Conservation (phyloP, 2,888 invertebrate genomes). For the Tetranychus truncatus region DNA sequence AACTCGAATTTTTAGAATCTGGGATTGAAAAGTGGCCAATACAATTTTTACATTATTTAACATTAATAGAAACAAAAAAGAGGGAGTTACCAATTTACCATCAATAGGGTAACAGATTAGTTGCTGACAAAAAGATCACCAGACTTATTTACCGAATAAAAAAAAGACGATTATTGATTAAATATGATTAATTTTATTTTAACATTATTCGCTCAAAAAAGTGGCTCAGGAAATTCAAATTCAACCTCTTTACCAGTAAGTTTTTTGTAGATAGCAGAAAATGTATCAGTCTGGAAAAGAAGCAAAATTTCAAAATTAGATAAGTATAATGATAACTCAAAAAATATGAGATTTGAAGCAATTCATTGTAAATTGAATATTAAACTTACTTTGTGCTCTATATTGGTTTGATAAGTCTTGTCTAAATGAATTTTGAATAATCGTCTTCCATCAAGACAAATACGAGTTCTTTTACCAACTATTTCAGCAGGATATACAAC, state of each 20-base stretch:
- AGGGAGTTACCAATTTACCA: no score
- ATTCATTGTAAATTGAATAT: background rate
- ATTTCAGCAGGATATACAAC: constrained; percentile 97
- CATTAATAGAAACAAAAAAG: no score
- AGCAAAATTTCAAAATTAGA: constrained; percentile 27
- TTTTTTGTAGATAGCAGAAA: constrained; percentile 95
- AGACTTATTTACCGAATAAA: no score
- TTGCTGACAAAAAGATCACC: no score
- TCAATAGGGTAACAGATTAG: no score
- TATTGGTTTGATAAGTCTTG: constrained; percentile 94
- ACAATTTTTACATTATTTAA: no score
- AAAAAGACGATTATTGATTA: background rate
- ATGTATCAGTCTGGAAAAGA: constrained; percentile 66
- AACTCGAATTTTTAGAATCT: no score
- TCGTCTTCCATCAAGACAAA: constrained; percentile 86
- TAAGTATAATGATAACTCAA: no score
- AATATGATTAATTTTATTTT: constrained; percentile 1
- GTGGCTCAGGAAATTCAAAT: constrained; percentile 95
- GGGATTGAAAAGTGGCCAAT: no score
- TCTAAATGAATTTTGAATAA: constrained; percentile 93
- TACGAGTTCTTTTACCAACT: constrained; percentile 89
- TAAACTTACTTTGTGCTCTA: constrained; percentile 64
- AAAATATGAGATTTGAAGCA: no score
- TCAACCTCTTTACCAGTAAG: constrained; percentile 94
- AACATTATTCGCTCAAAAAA: constrained; percentile 24